A percentile compares a stretch with the other conserved stretches of the same genome.
phyloP scores from a whole-genome alignment of 1,140 invertebrate species.

The Olivierus martensii region DNA sequence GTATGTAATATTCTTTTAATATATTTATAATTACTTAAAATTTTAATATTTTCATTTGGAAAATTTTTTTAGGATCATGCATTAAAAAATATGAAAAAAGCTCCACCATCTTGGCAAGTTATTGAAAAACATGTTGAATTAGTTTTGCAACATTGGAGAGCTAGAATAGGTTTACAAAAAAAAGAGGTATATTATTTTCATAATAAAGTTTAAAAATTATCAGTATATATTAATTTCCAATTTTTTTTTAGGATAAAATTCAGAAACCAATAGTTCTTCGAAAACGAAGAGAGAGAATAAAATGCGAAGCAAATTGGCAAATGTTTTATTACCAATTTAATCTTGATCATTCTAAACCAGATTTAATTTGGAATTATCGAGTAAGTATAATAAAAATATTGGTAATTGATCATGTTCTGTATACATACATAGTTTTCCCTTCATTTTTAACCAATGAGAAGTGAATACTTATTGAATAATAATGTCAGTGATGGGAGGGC shows the following conservation, averaged over 20 bases:
- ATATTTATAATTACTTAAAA: not conserved
- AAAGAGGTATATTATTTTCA: slow-evolving; percentile 41
- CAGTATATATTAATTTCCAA: too few species aligned
- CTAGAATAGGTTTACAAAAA: slow-evolving; percentile 48
- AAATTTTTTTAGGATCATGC: slow-evolving; percentile 16
- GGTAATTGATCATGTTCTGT: too few species aligned
- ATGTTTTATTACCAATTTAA: slow-evolving; percentile 94
- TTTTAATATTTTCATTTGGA: not conserved
- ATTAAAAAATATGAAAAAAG: slow-evolving; percentile 23
- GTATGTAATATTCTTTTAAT: slow-evolving; percentile 40
- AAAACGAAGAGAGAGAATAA: slow-evolving; percentile 68
- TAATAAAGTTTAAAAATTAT: too few species aligned
- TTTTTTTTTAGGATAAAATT: slow-evolving; percentile 30
- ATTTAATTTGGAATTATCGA: slow-evolving; percentile 98
- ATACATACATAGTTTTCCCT: too few species aligned
- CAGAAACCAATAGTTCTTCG: slow-evolving; percentile 72
- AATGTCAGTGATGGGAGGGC: too few species aligned
- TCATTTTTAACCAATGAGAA: too few species aligned
- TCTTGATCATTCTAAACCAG: slow-evolving; percentile 85
- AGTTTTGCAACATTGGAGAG: slow-evolving; percentile 81
- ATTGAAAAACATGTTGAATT: slow-evolving; percentile 45
- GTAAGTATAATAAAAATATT: slow-evolving; percentile 30
- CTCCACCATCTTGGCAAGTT: slow-evolving; percentile 25
- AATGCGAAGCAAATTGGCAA: slow-evolving; percentile 81
- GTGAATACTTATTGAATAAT: too few species aligned